These are phyloP conservation scores for Drosophila kikkawai DNA, from an alignment of 1,140 invertebrate species.

Conservation along the genomic window DNA sequence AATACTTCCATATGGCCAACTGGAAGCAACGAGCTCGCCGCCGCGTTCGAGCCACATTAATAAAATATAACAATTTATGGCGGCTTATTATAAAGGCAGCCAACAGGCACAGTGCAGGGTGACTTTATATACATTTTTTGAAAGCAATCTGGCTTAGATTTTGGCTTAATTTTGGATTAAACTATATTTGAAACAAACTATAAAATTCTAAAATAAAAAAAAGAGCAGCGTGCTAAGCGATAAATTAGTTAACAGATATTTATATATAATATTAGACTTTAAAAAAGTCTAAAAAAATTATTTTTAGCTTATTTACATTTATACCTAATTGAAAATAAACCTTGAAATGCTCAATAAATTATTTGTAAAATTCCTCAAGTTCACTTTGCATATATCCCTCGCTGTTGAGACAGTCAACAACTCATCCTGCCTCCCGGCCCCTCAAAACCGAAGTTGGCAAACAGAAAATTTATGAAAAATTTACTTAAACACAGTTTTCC, in stretches of 20 bases:
- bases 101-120: slow-evolving; percentile 52
- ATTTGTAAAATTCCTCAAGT: not conserved
- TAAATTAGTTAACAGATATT: too few species aligned
- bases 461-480: slow-evolving; percentile 72
- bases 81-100: slow-evolving; percentile 67
- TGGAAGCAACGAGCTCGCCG: slow-evolving; percentile 58
- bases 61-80: slow-evolving; percentile 82
- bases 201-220: too few species aligned
- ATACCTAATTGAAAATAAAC: not conserved
- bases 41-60: slow-evolving; percentile 77
- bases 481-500: slow-evolving; percentile 82
- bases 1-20: slow-evolving; percentile 77
- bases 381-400: slow-evolving; percentile 24
- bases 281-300: not conserved
- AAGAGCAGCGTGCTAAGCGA: too few species aligned
- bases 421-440: slow-evolving; percentile 12
- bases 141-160: not conserved
- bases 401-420: slow-evolving; percentile 24
- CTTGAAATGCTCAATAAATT: not conserved
- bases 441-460: slow-evolving; percentile 16
- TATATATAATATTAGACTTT: not conserved
- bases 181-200: not conserved
- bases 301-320: not conserved
- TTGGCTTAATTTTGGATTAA: slow-evolving; percentile 9
- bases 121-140: slow-evolving; percentile 15